Evolutionary conservation across 2,797 vertebrate species (phyloP), one percentile per base, ranked within the genome.

Genomic region (Anolis apletophallus): DNA sequence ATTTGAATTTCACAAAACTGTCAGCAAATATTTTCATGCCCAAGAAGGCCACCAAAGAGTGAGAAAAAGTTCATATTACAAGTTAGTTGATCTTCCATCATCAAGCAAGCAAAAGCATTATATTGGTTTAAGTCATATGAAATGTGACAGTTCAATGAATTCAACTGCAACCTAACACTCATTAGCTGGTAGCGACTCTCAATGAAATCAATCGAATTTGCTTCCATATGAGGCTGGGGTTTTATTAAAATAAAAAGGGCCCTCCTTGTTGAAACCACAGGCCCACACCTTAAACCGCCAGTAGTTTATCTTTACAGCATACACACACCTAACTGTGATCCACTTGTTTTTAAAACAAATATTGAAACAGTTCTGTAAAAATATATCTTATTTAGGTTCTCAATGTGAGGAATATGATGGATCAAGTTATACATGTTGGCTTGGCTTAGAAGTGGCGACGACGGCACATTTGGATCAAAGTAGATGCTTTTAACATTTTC

Each of bases 101-200:
- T 80, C 57, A 84, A 75, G 95, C 83, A 85, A 88, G 87, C 69
- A 94, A 90, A 93, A 93, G 29, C 92, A 87, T 89, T 83, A 64
- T 54, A 88, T 78, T 89, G 36, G 61, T 93, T 80, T 46, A 89
- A 91, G 11, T 9, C 61, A 81, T 50, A 79, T 82, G 74, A 94
- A 83, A 94, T 91, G 76, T 78, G 80, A 89, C 86, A 87, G 92
- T 74, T 84, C 93, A 85, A 91, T 94, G 92, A 93, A 88, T 89
- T 13, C 46, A 36, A 26, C 8, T 50, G 34, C 21, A 64, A 61
- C 29, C 57, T 36, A 34, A 16, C 23, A 71, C n/a, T 54, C 11
- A 21, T 55, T 80, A 23, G 16, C 36, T 68, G 23, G 17, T 17
- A 57, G 13, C 50, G 59, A n/a, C 23, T 3, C 21, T 55, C 54